Evolutionary conservation across 2,113 vertebrate species (phyloP).

Genomic region (Montifringilla adamsi): DNA sequence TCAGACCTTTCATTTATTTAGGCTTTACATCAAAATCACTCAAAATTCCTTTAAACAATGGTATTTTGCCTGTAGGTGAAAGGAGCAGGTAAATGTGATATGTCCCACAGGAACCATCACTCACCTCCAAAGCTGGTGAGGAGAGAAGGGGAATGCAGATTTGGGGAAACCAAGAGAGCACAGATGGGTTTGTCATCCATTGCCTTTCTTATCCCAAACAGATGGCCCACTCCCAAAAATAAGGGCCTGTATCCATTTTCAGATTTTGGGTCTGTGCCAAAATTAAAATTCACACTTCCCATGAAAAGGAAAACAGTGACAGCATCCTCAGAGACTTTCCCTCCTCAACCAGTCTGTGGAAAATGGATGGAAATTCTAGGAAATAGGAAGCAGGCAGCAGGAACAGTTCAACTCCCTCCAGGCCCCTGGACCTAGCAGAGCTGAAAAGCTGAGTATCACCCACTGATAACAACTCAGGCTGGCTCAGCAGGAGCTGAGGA

Average conservation of each 20-base stretch:
- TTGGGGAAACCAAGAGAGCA: neutral
- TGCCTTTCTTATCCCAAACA: neutral
- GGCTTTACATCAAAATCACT: neutral
- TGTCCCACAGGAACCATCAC: neutral
- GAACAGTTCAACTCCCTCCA: neutral
- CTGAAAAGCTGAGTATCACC: neutral
- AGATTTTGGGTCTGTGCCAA: neutral
- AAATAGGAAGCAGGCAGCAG: rapidly evolving
- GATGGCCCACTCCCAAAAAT: neutral
- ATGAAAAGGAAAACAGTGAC: neutral
- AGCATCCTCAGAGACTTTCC: neutral
- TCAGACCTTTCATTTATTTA: neutral
- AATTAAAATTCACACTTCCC: neutral
- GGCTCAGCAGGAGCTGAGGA: neutral
- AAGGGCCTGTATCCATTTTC: neutral
- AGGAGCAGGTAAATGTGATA: neutral
- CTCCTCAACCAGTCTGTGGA: neutral
- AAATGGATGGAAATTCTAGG: neutral
- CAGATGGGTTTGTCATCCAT: neutral
- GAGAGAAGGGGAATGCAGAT: neutral
- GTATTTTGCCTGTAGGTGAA: neutral
- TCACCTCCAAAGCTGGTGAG: neutral
- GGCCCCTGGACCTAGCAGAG: neutral
- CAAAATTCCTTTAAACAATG: neutral
- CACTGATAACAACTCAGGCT: neutral